Conservation (phyloP, 2,113 vertebrate genomes). For the Cnemophilus loriae region DNA sequence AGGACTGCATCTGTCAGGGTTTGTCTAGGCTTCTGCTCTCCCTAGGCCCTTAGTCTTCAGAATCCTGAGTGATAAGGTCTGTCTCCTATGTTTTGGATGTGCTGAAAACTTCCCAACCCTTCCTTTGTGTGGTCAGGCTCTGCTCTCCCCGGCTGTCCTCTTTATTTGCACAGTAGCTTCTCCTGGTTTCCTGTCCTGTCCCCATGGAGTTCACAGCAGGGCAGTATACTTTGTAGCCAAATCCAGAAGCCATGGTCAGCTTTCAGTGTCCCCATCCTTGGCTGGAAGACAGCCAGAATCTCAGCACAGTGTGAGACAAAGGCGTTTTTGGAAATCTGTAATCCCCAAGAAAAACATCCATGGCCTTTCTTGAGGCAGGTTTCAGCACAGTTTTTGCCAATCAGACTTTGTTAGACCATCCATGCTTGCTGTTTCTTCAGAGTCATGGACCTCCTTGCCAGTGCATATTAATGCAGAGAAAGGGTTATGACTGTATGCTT, state of each 20-base stretch:
- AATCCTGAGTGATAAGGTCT: background rate
- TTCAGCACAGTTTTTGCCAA: background rate
- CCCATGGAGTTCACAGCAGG: background rate
- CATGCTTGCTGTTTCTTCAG: conserved; percentile 10
- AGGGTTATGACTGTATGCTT: background rate
- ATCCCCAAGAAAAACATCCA: conserved; percentile 49
- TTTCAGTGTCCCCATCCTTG: conserved; percentile 21
- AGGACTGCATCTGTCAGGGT: background rate
- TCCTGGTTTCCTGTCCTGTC: conserved; percentile 37
- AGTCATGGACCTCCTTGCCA: background rate
- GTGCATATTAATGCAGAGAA: background rate
- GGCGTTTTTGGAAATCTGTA: conserved; percentile 42
- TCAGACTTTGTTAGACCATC: background rate
- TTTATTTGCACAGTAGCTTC: conserved; percentile 35
- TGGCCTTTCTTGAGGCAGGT: conserved; percentile 22
- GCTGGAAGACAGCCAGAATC: conserved; percentile 63
- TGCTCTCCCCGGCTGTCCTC: background rate
- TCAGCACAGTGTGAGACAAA: conserved; percentile 32
- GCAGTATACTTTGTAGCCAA: conserved; percentile 29
- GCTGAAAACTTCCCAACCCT: background rate
- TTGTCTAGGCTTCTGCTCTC: background rate
- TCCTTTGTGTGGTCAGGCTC: background rate
- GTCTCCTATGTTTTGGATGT: background rate
- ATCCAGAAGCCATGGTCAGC: conserved; percentile 40
- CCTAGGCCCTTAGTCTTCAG: background rate